Conservation (phyloP, 2,888 invertebrate species). For the Linnaemya tessellans region DNA sequence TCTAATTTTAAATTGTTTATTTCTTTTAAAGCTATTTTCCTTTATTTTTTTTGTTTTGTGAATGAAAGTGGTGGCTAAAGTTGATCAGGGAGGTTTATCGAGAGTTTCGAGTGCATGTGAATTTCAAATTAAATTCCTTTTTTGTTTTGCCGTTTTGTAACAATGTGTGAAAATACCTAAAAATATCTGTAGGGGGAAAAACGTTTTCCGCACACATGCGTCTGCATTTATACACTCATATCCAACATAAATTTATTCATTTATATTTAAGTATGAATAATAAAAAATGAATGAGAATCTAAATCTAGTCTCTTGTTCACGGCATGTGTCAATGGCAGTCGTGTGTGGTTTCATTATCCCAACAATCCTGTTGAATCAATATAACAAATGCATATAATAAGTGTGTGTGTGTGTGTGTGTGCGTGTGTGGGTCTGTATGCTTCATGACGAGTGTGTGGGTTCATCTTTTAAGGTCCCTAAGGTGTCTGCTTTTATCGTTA, state of each 20-base stretch:
- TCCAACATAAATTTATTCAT: constrained; percentile 25
- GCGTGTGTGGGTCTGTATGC: constrained; percentile 40
- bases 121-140: constrained; percentile 59
- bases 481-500: constrained; percentile 73
- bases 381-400: constrained; percentile 45
- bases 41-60: background rate
- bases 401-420: constrained; percentile 26
- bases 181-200: constrained; percentile 51
- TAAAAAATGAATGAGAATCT: constrained; percentile 73
- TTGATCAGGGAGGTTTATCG: constrained; percentile 41
- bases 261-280: constrained; percentile 65
- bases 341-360: constrained; percentile 72
- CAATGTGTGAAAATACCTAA: constrained; percentile 80
- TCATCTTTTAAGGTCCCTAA: constrained; percentile 75
- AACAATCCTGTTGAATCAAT: constrained; percentile 71
- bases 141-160: constrained; percentile 74
- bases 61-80: constrained; percentile 28
- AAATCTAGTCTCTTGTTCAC: constrained; percentile 74
- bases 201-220: constrained; percentile 34
- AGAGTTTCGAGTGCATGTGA: constrained; percentile 59
- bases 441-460: constrained; percentile 48
- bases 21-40: constrained; percentile 1
- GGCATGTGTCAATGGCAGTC: constrained; percentile 80
- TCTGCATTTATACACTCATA: background rate
- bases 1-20: constrained; percentile 35